Evolutionary conservation across 2,888 invertebrate species (phyloP).

Genomic region (Spilarctia lutea): DNA sequence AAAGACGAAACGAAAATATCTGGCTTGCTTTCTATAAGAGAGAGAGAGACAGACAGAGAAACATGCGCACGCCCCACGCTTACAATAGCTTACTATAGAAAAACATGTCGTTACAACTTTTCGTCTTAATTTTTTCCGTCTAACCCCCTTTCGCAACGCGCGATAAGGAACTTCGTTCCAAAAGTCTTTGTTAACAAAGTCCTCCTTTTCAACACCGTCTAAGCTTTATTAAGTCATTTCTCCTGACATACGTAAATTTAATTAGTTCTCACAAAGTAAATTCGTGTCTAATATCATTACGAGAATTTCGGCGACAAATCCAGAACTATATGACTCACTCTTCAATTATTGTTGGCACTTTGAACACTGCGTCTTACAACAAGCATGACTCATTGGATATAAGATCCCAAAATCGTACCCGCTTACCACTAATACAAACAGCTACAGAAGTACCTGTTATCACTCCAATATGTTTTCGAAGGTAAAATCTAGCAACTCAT

Average conservation of each 20-base stretch:
- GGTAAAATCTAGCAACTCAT: too few species aligned
- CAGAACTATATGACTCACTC: slow-evolving; percentile 48
- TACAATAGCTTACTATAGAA: too few species aligned
- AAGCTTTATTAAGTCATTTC: neutral
- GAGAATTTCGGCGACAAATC: slow-evolving; percentile 46
- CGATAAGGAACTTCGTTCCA: too few species aligned
- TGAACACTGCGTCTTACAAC: slow-evolving; percentile 37
- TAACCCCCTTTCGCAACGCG: too few species aligned
- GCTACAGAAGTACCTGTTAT: slow-evolving; percentile 23
- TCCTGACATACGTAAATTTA: neutral
- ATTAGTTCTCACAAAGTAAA: slow-evolving; percentile 14
- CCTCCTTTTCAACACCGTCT: neutral
- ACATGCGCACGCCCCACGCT: too few species aligned
- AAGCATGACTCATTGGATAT: slow-evolving; percentile 49
- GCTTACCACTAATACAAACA: neutral
- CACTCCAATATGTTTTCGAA: neutral
- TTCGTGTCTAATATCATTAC: slow-evolving; percentile 25
- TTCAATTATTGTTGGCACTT: slow-evolving; percentile 40
- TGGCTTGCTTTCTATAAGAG: too few species aligned
- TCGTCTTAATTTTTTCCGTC: too few species aligned
- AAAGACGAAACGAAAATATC: too few species aligned
- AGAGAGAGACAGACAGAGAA: too few species aligned
- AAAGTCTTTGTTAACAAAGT: neutral
- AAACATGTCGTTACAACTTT: too few species aligned
- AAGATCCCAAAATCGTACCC: slow-evolving; percentile 22